Percentiles rank a stretch among this genome's conserved stretches.
Conservation (phyloP, 2,797 vertebrate species). For the Acomys russatus region DNA sequence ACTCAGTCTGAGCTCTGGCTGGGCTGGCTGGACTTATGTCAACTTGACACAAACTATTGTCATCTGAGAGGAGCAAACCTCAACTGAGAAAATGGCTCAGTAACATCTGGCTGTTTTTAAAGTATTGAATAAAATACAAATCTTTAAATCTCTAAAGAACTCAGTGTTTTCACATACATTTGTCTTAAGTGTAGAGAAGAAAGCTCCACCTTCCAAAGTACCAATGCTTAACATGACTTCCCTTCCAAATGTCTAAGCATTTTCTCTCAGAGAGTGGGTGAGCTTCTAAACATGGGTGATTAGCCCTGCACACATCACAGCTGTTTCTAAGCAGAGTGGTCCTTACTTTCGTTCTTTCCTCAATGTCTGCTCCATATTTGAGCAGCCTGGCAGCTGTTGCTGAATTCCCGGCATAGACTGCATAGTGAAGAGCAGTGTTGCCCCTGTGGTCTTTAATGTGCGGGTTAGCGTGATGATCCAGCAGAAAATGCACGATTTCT, state of each 20-base stretch:
- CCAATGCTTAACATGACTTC: not conserved
- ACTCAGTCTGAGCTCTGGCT: not conserved
- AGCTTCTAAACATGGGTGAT: not conserved
- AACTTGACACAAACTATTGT: not conserved
- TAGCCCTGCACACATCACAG: constrained; percentile 60
- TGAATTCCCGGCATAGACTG: not conserved
- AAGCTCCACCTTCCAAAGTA: not conserved
- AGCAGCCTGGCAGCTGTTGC: not conserved
- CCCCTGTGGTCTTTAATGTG: constrained; percentile 85
- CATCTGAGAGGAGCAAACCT: too few relatives aligned
- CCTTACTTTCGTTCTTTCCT: not conserved
- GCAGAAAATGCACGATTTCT: constrained; percentile 68
- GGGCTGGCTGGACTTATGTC: not conserved
- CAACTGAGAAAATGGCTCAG: too few relatives aligned
- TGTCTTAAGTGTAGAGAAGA: constrained; percentile 4
- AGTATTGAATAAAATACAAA: not conserved
- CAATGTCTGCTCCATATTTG: not conserved
- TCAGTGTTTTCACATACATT: not conserved
- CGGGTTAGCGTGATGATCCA: not conserved
- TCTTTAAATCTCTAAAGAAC: constrained; percentile 5
- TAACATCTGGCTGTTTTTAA: not conserved
- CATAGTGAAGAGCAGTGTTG: not conserved
- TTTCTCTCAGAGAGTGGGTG: not conserved
- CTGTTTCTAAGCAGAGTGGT: not conserved
- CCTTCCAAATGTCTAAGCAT: not conserved